Evolutionary conservation across 2,888 invertebrate species (phyloP).

Genomic region (Synergus laeviventris): DNA sequence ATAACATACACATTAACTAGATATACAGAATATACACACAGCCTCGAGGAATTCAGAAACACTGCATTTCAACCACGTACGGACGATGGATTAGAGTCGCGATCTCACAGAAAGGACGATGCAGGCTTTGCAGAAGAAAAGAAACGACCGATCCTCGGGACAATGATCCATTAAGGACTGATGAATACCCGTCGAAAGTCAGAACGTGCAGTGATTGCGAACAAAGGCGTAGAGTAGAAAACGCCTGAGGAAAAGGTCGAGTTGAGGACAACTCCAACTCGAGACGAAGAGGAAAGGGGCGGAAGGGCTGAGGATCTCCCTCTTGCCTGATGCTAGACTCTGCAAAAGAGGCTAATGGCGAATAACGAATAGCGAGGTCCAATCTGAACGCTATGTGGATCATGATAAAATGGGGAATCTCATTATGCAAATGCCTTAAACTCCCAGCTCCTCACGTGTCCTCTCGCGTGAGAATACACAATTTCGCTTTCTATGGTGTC

Average conservation of each 20-base stretch:
- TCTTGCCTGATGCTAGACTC: background rate
- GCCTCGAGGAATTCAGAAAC: background rate
- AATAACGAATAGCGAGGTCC: slow-evolving; percentile 37
- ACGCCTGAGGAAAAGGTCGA: slow-evolving; percentile 3
- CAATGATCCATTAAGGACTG: slow-evolving; percentile 40
- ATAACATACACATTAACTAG: background rate
- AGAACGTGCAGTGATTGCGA: slow-evolving; percentile 27
- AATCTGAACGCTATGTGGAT: slow-evolving; percentile 41
- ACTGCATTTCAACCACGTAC: slow-evolving; percentile 35
- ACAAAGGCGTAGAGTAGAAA: slow-evolving; percentile 7
- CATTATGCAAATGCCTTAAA: slow-evolving; percentile 50
- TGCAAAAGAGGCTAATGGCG: slow-evolving; percentile 36
- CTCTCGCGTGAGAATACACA: background rate
- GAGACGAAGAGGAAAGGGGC: background rate
- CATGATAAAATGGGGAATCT: slow-evolving; percentile 51
- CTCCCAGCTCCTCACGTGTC: slow-evolving; percentile 17
- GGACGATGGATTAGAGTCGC: slow-evolving; percentile 37
- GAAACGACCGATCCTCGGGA: slow-evolving; percentile 32
- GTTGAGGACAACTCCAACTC: background rate
- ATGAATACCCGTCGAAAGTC: slow-evolving; percentile 35
- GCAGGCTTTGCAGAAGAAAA: slow-evolving; percentile 27
- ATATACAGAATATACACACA: background rate
- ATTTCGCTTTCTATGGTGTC: background rate
- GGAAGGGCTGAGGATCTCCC: slow-evolving; percentile 7
- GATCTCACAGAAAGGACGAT: slow-evolving; percentile 23